Conservation (phyloP, 2,797 vertebrate species). For the Argya squamiceps region DNA sequence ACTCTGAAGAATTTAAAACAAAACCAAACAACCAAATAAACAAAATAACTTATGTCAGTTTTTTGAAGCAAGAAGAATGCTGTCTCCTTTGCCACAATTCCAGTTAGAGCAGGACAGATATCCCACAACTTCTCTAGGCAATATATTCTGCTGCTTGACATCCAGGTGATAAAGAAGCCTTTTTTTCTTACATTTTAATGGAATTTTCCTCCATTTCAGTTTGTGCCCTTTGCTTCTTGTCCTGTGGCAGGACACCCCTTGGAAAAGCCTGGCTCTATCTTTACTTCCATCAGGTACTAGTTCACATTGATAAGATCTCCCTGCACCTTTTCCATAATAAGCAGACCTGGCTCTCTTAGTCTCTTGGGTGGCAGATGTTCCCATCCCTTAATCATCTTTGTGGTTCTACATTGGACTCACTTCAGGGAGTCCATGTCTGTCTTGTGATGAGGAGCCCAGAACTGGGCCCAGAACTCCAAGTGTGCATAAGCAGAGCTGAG, state of each 20-base stretch:
- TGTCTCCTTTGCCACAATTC: background rate
- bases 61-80: background rate
- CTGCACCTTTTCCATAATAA: background rate
- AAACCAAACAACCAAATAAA: background rate
- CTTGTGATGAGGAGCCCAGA: background rate
- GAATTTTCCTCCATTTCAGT: background rate
- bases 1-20: background rate
- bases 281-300: background rate
- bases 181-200: background rate
- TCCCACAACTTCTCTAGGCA: background rate
- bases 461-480: background rate
- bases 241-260: background rate
- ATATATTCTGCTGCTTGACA: background rate
- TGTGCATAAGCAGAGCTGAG: background rate
- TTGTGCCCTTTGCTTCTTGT: background rate
- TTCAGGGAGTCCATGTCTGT: background rate
- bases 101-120: background rate
- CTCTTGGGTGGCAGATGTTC: background rate
- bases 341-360: background rate
- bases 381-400: background rate
- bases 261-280: background rate
- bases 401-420: background rate
- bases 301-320: background rate
- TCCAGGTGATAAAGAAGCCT: background rate
- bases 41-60: rapidly evolving